These are phyloP conservation scores for Bathynomus jamesi DNA, from an alignment of 1,140 invertebrate genomes.

Conservation along the genomic window DNA sequence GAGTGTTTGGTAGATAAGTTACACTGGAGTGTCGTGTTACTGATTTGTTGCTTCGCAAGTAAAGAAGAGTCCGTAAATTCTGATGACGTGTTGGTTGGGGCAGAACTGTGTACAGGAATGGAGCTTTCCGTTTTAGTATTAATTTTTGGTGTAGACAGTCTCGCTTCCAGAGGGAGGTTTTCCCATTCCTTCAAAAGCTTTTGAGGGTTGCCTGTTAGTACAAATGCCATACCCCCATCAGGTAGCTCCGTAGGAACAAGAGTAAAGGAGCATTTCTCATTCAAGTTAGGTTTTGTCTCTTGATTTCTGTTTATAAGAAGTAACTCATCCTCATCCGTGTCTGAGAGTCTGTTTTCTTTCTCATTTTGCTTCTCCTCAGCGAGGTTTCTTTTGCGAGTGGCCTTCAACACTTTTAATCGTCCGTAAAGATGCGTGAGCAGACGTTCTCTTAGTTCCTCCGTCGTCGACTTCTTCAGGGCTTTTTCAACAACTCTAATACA, in stretches of 20 bases:
- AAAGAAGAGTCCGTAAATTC: no score
- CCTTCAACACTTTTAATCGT: not conserved
- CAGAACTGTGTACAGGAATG: no score
- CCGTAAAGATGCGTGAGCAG: not conserved
- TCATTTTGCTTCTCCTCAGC: not conserved
- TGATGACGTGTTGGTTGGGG: no score
- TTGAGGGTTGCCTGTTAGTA: not conserved
- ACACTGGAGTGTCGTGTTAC: no score
- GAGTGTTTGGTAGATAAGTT: no score
- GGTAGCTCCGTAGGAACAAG: conserved; percentile 30
- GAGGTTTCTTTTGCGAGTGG: not conserved
- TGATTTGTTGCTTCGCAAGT: no score
- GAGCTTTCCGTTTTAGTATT: no score
- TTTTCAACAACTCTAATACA: not conserved
- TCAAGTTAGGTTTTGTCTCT: not conserved
- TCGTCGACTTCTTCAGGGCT: not conserved
- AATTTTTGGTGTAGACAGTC: no score
- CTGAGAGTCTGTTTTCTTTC: conserved; percentile 1
- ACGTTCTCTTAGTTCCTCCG: not conserved
- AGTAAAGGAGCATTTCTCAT: not conserved
- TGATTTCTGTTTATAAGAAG: not conserved
- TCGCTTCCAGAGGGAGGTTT: not conserved
- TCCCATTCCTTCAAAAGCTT: not conserved
- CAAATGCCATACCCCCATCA: conserved; percentile 36
- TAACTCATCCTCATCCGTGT: not conserved